Evolutionary conservation across 2,888 invertebrate species (phyloP).

Genomic region (Hypsopygia costalis): DNA sequence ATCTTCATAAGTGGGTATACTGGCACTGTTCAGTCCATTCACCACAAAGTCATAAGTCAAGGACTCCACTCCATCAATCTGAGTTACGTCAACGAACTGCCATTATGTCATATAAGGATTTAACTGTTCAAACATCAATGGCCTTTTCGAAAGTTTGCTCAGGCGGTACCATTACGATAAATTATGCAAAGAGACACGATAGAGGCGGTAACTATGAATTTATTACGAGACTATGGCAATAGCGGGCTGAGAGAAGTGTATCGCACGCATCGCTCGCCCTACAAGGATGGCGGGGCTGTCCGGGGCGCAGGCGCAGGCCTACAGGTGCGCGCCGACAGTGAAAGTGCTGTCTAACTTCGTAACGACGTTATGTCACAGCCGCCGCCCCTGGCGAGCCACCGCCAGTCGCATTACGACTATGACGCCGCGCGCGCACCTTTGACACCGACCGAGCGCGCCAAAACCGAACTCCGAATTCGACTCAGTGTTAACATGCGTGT

Average conservation of each 20-base stretch:
- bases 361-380: constrained; percentile 70
- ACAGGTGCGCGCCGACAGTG: constrained; percentile 46
- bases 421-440: constrained; percentile 63
- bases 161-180: neutral
- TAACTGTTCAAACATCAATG: neutral
- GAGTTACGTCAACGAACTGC: neutral
- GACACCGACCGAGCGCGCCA: constrained; percentile 24
- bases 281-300: constrained; percentile 19
- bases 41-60: neutral
- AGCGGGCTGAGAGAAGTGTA: neutral
- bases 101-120: neutral
- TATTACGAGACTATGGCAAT: neutral
- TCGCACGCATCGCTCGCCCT: constrained; percentile 2
- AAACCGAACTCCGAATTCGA: constrained; percentile 18
- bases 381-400: constrained; percentile 21
- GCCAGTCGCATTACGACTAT: constrained; percentile 62
- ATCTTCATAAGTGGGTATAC: no score
- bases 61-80: neutral
- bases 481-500: constrained; percentile 35
- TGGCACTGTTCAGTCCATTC: no score
- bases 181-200: neutral
- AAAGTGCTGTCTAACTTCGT: constrained; percentile 63
- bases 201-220: neutral
- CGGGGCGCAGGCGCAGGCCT: constrained; percentile 26
- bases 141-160: neutral